phyloP scores from a whole-genome alignment of 1,140 invertebrate genomes.

The Sarcophaga peregrina region DNA sequence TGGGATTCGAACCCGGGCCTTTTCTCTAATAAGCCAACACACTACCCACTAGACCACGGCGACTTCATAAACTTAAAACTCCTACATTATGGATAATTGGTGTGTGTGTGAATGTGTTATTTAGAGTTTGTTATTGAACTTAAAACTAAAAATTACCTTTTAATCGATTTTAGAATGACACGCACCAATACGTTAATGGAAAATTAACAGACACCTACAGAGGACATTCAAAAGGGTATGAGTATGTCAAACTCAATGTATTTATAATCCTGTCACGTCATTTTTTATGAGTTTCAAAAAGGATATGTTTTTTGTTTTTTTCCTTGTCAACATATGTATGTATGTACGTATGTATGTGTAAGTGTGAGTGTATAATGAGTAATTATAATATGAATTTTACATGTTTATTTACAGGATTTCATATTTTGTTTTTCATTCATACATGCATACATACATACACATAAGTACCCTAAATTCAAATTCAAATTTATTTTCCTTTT shows the following conservation, averaged over 20 bases:
- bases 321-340: not conserved
- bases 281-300: not conserved
- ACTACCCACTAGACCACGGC: too few species aligned
- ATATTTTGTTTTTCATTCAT: too few species aligned
- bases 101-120: not conserved
- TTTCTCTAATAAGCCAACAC: too few species aligned
- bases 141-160: constrained; percentile 10
- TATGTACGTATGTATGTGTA: not conserved
- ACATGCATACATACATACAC: too few species aligned
- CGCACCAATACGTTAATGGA: constrained; percentile 5
- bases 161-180: constrained; percentile 25
- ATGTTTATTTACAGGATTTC: constrained; percentile 2
- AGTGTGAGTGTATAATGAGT: not conserved
- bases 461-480: too few species aligned
- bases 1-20: too few species aligned
- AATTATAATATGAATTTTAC: constrained; percentile 5
- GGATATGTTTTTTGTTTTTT: not conserved
- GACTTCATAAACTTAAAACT: too few species aligned
- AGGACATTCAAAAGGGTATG: too few species aligned
- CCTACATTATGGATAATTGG: not conserved
- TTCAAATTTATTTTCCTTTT: not conserved
- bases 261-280: too few species aligned
- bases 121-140: not conserved
- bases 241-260: too few species aligned
- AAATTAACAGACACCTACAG: not conserved